These are phyloP conservation scores for Rhabdornis inornatus DNA, from an alignment of 2,113 vertebrate genomes.

Conservation along the genomic window DNA sequence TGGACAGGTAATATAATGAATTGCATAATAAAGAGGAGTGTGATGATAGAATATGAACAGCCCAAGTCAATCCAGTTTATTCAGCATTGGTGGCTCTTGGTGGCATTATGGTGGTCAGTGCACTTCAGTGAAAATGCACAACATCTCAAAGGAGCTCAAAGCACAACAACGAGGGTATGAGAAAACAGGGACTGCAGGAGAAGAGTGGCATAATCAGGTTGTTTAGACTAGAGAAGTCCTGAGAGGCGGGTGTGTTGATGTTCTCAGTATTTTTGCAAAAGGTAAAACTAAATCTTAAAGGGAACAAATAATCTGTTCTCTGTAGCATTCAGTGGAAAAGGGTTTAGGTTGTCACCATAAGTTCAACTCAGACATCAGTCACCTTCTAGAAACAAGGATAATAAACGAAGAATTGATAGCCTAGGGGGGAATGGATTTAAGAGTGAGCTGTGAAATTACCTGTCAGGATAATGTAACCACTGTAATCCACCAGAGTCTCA, in stretches of 20 bases:
- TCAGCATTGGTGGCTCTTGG: background rate
- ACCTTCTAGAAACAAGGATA: background rate
- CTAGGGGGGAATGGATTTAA: background rate
- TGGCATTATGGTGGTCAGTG: background rate
- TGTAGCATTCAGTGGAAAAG: background rate
- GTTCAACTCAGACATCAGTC: background rate
- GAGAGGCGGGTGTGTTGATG: background rate
- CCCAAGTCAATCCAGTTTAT: background rate
- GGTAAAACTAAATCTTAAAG: background rate
- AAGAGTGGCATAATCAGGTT: background rate
- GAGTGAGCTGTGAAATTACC: background rate
- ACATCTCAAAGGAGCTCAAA: background rate
- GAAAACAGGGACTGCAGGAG: background rate
- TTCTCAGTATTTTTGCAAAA: background rate
- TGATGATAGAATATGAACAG: background rate
- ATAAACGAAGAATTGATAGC: background rate
- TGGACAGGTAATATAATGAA: background rate
- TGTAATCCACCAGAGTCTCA: background rate
- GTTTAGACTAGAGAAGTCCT: background rate
- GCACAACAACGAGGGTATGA: accelerated
- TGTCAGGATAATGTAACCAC: background rate
- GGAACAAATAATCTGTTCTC: background rate
- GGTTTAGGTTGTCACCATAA: background rate
- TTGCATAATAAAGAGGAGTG: background rate
- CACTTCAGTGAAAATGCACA: background rate